Evolutionary conservation across 2,797 vertebrate species (phyloP).

Genomic region (Lagodon rhomboides): DNA sequence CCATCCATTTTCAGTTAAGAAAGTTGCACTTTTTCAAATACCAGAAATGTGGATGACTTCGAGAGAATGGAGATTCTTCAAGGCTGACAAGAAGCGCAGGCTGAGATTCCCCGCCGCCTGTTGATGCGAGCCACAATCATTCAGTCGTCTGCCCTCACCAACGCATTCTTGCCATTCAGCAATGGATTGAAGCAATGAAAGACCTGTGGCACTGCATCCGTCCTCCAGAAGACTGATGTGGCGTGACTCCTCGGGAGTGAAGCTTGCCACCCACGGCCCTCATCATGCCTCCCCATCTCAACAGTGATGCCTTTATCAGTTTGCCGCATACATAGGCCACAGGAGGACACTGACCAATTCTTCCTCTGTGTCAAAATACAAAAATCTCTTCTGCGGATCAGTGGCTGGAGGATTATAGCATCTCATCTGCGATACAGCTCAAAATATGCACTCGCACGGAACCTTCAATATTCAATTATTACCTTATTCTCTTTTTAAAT

Average conservation of each 20-base stretch:
- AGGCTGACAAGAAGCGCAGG: background rate
- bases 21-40: background rate
- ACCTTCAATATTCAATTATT: background rate
- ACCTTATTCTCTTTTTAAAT: background rate
- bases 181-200: constrained; percentile 18
- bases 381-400: background rate
- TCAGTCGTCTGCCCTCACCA: constrained; percentile 22
- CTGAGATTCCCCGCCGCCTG: background rate
- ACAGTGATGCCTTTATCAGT: constrained; percentile 28
- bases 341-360: constrained; percentile 13
- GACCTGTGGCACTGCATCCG: constrained; percentile 23
- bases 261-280: constrained; percentile 32
- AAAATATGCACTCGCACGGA: background rate
- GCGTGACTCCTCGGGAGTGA: constrained; percentile 8
- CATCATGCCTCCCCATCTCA: constrained; percentile 30
- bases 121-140: constrained; percentile 11
- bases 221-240: constrained; percentile 35
- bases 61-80: background rate
- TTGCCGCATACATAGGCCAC: background rate
- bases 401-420: background rate
- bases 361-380: background rate
- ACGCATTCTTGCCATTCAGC: constrained; percentile 17
- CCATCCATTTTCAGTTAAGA: no score
- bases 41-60: background rate
- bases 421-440: background rate